Evolutionary conservation across 2,797 vertebrate genomes (phyloP), one percentile per base, ranked within the genome.

Genomic region (Falco rusticolus): DNA sequence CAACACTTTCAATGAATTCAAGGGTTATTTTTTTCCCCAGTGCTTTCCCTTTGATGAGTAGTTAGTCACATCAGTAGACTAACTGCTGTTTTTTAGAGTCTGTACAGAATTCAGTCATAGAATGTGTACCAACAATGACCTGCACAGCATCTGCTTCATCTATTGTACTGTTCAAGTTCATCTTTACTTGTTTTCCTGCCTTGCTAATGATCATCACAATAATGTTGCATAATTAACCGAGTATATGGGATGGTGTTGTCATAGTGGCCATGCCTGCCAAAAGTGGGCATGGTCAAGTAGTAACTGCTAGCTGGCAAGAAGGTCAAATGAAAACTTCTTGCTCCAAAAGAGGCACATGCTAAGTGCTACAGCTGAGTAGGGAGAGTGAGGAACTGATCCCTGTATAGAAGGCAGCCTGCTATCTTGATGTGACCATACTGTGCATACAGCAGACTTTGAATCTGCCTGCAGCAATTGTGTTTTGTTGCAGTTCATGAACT

Each of bases 11-110:
- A 60, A 12, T 48, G 14, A 48, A 48, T 57, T 81, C 20, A 74
- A 29, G 19, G 13, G 17, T 8, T 25, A 37, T 8, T 1, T 0
- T 0, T 5, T 48, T 60, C 66, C 33, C 28, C 6, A 17, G 9
- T 39, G 33, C 14, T 28, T 65, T 50, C 76, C 34, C 59, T 39
- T 24, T 60, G 26, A 24, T 28, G 16, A 47, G 17, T 39, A 29
- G 5, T 39, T 39, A 71, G 37, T 61, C 10, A 24, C 24, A 22
- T 31, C 3, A 5, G 48, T 31, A 71, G 53, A 31, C 11, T 50
- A 6, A 12, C 20, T 63, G 43, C 18, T 14, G 11, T 72, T 51
- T 89, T 80, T 74, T 68, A 53, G 12, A 63, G 48, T 82, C 76
- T 84, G 37, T 37, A 70, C 64, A 65, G 68, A 91, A 89, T 66